Evolutionary conservation across 2,113 vertebrate genomes (phyloP).

Genomic region (Mesitornis unicolor): DNA sequence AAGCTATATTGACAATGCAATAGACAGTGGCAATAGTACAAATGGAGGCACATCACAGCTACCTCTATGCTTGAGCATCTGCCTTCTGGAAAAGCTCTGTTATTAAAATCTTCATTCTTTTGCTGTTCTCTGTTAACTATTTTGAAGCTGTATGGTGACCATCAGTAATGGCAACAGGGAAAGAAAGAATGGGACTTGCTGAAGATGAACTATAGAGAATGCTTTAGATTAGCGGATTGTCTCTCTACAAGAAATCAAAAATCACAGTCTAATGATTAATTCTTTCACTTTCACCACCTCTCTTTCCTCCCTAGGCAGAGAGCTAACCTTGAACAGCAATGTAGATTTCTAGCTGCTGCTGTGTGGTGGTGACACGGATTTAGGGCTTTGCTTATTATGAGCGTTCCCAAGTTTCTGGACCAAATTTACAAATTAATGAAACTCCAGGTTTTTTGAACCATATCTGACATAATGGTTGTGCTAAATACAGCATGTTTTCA

Average conservation of each 20-base stretch:
- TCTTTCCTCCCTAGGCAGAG: background rate
- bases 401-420: background rate
- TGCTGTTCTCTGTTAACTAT: fast-evolving
- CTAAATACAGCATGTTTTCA: background rate
- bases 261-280: background rate
- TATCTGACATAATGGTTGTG: background rate
- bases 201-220: background rate
- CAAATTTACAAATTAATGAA: background rate
- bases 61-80: background rate
- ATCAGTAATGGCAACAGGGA: background rate
- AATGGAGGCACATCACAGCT: background rate
- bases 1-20: background rate
- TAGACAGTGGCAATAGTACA: background rate
- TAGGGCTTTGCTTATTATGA: background rate
- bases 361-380: background rate
- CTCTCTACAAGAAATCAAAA: background rate
- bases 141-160: background rate
- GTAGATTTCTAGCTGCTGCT: background rate
- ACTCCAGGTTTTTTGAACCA: background rate
- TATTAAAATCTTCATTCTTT: background rate
- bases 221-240: background rate
- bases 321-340: background rate
- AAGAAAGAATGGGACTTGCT: background rate
- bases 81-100: background rate
- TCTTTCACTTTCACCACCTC: background rate